Evolutionary conservation across 2,113 vertebrate genomes (phyloP), one percentile per base, ranked within the genome.

Genomic region (Ciconia boyciana): DNA sequence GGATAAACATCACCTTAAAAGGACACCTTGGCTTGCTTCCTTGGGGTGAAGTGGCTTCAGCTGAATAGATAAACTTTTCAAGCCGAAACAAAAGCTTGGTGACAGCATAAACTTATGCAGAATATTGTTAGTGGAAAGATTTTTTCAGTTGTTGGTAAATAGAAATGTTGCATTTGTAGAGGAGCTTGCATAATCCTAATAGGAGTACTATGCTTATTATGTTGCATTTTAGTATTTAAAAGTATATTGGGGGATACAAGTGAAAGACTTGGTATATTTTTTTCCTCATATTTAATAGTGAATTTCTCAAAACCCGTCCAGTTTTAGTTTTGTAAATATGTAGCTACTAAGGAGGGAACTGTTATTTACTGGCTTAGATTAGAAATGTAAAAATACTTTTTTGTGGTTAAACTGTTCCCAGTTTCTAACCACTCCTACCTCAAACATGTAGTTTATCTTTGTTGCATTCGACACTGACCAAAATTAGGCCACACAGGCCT

Each of bases 1-100:
- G 48, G 43, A 74, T 89, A 94, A 94, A 93, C 77, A 95, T 91
- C 72, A 62, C 93, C 86, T 94, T 96, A 92, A 87, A 95, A 94
- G 86, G 72, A 58, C 12, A 36, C 60, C 39, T 81, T 66, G 89
- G 15, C 28, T 62, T 83, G 39, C 58, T 74, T 89, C 25, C 46
- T 36, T 69, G 64, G 48, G 34, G 21, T 41, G 26, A 79, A 65
- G 34, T 76, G n/a, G 11, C 69, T 92, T 89, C 74, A 81, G 25
- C 26, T 68, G 60, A 58, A 49, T 19, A 78, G 75, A 55, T 36
- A 90, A 86, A 89, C 28, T 89, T 90, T 81, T 70, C 48, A 71
- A 75, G 43, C 18, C 4, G 8, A 62, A 86, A 36, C 9, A 66
- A 51, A 83, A 92, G 52, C 26, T 78, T 71, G 16, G 18, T 81